These are phyloP conservation scores for Adelognathus sp. DNA, from an alignment of 2,888 invertebrate genomes.

Conservation along the genomic window DNA sequence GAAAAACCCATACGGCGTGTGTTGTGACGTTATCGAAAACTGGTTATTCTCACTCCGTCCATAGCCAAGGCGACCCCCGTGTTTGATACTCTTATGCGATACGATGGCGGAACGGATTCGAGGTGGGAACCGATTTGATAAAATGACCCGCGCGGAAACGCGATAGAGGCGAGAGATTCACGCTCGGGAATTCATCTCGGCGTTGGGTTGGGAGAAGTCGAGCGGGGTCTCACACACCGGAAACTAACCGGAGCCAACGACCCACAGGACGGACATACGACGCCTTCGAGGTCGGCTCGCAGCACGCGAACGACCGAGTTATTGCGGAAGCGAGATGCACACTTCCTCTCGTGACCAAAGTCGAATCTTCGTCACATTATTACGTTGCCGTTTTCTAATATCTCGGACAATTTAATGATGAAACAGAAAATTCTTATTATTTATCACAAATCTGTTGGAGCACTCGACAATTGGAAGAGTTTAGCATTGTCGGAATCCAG, in stretches of 20 bases:
- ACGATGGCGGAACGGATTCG: conserved; percentile 41
- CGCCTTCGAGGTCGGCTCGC: conserved; percentile 21
- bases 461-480: background rate
- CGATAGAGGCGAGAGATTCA: background rate
- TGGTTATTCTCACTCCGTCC: conserved; percentile 66
- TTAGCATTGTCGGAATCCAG: background rate
- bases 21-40: conserved; percentile 70
- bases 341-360: conserved; percentile 22
- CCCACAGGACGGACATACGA: conserved; percentile 58
- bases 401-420: too few species aligned
- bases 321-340: background rate
- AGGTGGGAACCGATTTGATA: conserved; percentile 66
- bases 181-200: conserved; percentile 17
- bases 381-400: background rate
- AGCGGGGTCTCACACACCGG: conserved; percentile 41
- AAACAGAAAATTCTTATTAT: background rate
- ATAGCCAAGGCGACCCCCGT: conserved; percentile 7
- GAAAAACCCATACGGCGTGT: background rate
- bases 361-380: background rate
- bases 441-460: background rate
- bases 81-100: conserved; percentile 53
- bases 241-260: conserved; percentile 56
- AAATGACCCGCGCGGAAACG: conserved; percentile 65
- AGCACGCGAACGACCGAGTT: background rate
- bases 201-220: conserved; percentile 59